Evolutionary conservation across 2,113 vertebrate species (phyloP).

Genomic region (Oreochromis aureus): DNA sequence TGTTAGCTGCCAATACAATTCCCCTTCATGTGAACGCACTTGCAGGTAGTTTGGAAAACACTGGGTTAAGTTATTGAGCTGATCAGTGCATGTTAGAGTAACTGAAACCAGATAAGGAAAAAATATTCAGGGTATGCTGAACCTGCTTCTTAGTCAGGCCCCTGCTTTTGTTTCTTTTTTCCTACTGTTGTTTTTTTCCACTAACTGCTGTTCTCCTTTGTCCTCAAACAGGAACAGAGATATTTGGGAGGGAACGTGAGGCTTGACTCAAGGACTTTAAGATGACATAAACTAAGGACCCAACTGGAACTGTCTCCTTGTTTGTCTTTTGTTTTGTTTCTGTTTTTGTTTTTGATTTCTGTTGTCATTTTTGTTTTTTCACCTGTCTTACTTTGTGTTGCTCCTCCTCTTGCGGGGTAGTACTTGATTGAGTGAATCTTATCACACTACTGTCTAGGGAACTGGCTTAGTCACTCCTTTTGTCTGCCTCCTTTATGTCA

Average conservation of each 20-base stretch:
- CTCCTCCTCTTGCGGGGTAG: constrained; percentile 1
- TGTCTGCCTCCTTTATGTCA: constrained; percentile 12
- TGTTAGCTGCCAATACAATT: not conserved
- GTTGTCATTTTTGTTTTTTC: not conserved
- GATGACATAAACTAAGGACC: constrained; percentile 57
- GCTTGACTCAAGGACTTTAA: constrained; percentile 7
- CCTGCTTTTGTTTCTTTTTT: not conserved
- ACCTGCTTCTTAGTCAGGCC: not conserved
- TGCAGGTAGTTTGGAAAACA: not conserved
- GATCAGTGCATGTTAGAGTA: not conserved
- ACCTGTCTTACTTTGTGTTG: not conserved
- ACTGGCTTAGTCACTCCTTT: constrained; percentile 1
- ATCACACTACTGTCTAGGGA: constrained; percentile 38
- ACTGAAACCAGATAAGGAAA: not conserved
- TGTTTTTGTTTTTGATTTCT: constrained; percentile 16
- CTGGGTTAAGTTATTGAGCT: not conserved
- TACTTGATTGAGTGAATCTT: constrained; percentile 25
- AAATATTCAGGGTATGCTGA: not conserved
- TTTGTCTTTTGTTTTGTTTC: constrained; percentile 50
- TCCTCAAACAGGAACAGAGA: constrained; percentile 44
- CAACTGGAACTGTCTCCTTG: constrained; percentile 23
- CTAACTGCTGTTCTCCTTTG: not conserved
- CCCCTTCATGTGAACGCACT: not conserved
- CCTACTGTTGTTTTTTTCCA: not conserved
- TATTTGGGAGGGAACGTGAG: constrained; percentile 56